Evolutionary conservation across 2,888 invertebrate genomes (phyloP).

Genomic region (Lapara coniferarum): DNA sequence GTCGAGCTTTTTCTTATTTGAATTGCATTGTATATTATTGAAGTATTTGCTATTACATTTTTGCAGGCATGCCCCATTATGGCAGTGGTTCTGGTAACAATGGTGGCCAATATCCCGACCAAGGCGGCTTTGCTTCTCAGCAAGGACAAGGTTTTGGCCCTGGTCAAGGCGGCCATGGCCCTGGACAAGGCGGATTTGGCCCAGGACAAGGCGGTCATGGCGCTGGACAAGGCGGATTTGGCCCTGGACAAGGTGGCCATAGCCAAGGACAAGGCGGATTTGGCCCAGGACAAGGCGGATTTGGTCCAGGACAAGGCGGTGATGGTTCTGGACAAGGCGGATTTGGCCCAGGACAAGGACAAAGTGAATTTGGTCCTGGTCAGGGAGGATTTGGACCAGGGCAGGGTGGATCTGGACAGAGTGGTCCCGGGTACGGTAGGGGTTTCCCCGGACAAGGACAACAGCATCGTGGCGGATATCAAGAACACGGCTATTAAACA

Average conservation of each 20-base stretch:
- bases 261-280: no score
- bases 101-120: not conserved
- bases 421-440: no score
- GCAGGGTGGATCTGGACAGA: no score
- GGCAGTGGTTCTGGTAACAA: conserved; percentile 4
- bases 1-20: no score
- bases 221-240: not conserved
- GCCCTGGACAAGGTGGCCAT: conserved; percentile 24
- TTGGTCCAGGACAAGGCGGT: no score
- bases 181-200: conserved; percentile 25
- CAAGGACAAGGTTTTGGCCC: conserved; percentile 26
- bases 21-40: no score
- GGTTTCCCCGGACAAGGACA: not conserved
- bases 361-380: no score
- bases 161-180: conserved; percentile 24
- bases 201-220: not conserved
- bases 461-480: conserved; percentile 15
- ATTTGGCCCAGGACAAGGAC: no score
- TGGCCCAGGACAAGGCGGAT: not conserved
- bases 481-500: conserved; percentile 11
- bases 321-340: no score
- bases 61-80: conserved; percentile 4
- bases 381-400: no score
- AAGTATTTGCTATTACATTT: not conserved
- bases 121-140: not conserved